Conservation (phyloP, 2,888 invertebrate genomes). For the Patella caerulea region DNA sequence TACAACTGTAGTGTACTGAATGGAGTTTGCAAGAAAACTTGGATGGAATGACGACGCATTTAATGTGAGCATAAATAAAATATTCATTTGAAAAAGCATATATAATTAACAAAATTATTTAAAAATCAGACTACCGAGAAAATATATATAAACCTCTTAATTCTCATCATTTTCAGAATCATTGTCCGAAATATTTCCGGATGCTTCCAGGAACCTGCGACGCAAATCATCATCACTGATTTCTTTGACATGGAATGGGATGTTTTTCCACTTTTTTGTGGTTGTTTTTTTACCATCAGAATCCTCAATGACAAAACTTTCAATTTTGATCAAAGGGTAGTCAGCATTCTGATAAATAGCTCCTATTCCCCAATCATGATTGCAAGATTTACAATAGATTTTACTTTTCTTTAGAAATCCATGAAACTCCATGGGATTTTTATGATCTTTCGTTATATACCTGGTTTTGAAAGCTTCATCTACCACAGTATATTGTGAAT, state of each 20-base stretch:
- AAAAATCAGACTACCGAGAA: too few relatives aligned
- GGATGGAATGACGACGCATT: too few relatives aligned
- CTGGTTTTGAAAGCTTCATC: slow-evolving; percentile 42
- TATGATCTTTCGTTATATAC: slow-evolving; percentile 30
- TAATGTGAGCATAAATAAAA: too few relatives aligned
- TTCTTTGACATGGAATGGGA: slow-evolving; percentile 38
- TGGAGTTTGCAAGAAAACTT: too few relatives aligned
- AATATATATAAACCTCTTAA: not conserved
- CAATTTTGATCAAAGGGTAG: slow-evolving; percentile 51
- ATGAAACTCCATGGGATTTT: slow-evolving; percentile 32
- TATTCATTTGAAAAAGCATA: too few relatives aligned
- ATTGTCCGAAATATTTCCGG: not conserved
- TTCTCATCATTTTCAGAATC: not conserved
- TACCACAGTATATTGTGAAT: slow-evolving; percentile 57
- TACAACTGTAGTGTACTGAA: too few relatives aligned
- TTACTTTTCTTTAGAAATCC: slow-evolving; percentile 36
- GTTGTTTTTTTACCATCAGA: slow-evolving; percentile 40
- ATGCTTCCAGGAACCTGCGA: not conserved
- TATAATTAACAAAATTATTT: too few relatives aligned
- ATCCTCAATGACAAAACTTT: slow-evolving; percentile 48
- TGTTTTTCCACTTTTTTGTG: slow-evolving; percentile 50
- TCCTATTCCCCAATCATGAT: slow-evolving; percentile 47
- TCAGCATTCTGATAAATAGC: slow-evolving; percentile 40
- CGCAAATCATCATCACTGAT: slow-evolving; percentile 40
- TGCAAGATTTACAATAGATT: slow-evolving; percentile 47